Conservation (phyloP, 2,888 invertebrate genomes). For the Protodeltote pygarga region DNA sequence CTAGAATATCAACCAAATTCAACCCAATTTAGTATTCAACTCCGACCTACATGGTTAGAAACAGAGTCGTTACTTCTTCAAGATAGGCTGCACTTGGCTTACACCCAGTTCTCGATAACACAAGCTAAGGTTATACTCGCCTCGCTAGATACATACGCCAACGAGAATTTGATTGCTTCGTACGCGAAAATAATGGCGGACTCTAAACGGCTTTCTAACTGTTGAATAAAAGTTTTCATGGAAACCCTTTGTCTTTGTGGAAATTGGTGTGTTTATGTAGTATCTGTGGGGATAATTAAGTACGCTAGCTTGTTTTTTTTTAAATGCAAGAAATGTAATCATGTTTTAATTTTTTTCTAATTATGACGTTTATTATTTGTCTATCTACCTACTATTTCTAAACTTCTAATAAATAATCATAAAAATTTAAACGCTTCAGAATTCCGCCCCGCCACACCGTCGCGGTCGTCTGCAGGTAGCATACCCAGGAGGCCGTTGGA, state of each 20-base stretch:
- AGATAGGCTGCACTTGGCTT: slow-evolving; percentile 47
- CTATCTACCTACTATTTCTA: no score
- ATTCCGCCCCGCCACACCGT: no score
- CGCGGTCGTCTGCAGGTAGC: no score
- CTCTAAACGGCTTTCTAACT: slow-evolving; percentile 3
- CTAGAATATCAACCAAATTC: not conserved
- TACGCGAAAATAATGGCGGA: slow-evolving; percentile 27
- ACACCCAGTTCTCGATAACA: slow-evolving; percentile 59
- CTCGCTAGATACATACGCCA: slow-evolving; percentile 38
- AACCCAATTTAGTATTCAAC: not conserved
- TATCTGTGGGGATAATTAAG: no score
- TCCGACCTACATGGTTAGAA: not conserved
- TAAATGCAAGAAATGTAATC: no score
- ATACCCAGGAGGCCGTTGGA: no score
- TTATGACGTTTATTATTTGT: no score
- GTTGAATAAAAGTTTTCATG: slow-evolving; percentile 14
- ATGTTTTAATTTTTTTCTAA: no score
- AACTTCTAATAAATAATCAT: no score
- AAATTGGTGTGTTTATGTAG: no score
- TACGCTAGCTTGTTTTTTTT: no score
- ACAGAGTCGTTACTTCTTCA: slow-evolving; percentile 6
- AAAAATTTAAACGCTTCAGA: no score
- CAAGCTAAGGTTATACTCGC: slow-evolving; percentile 8
- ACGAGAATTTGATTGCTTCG: slow-evolving; percentile 60
- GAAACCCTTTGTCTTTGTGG: not conserved